Base-by-base conservation (phyloP, 2,113 vertebrate species). In the Pachypanchax playfairii region DNA sequence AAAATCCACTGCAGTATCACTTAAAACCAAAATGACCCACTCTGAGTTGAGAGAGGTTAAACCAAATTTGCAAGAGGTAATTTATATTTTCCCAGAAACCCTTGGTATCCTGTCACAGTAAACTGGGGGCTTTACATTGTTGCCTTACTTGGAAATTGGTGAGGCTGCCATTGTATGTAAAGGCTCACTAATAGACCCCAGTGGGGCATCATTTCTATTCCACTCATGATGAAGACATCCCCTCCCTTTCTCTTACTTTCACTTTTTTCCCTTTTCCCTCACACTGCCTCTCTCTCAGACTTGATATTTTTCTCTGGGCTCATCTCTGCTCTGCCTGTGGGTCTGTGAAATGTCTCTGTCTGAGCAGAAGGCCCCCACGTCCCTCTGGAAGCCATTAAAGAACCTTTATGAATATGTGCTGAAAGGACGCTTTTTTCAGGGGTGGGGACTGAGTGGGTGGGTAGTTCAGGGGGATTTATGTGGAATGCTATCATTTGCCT, bases 331-430 rank as follows among this genome's bases (percentile, higher is more conserved):
- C 75, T 65, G 84, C 84, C 82, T 72, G 81, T 87, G 85, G 86
- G 84, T 73, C 80, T 86, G 84, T 83, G 84, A 90, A 88, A 87
- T 87, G 85, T 87, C 85, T 86, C 74, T 59, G 75, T 87, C 79
- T 85, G 79, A 81, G 79, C 65, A 85, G 82, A 85, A 72, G 71
- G 73, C 82, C 84, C 73, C 72, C 70, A 51, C 35, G 80, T 92
- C 90, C 90, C 89, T 72, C 75, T 84, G 89, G 91, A 91, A 86
- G 84, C 88, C 90, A 92, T 92, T 93, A 92, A 85, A 85, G 82
- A 87, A 80, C 75, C 88, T 91, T 90, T 90, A 88, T 90, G 88
- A 91, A 90, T 86, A 88, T 84, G 78, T 87, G 85, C 86, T 90
- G 88, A 89, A 90, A 86, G 79, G 62, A 71, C 36, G 44, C 62